Conservation (phyloP, 2,113 vertebrate species). For the Rhineura floridana region DNA sequence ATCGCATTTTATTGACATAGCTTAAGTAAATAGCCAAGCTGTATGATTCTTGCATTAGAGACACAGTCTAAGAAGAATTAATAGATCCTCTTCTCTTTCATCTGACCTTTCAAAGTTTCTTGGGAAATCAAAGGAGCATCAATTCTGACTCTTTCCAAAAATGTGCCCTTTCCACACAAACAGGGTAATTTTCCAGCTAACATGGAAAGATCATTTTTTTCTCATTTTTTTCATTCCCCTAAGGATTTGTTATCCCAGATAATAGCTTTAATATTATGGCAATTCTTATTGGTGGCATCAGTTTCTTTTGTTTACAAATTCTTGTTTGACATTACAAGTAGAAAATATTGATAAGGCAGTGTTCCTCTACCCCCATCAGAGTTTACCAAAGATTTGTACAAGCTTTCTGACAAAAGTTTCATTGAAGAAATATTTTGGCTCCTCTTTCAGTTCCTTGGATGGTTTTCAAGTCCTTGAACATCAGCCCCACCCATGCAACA, state of each 20-base stretch:
- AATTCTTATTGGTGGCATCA: not conserved
- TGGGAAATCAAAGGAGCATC: conserved; percentile 38
- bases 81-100: conserved; percentile 28
- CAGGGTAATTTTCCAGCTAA: conserved; percentile 1
- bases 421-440: not conserved
- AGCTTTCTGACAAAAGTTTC: not conserved
- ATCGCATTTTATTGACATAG: conserved; percentile 35
- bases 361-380: no score
- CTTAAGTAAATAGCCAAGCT: conserved; percentile 36
- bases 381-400: not conserved
- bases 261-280: not conserved
- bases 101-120: conserved; percentile 35
- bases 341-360: not conserved
- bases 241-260: not conserved
- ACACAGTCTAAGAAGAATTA: conserved; percentile 24
- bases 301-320: not conserved
- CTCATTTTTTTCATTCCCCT: not conserved
- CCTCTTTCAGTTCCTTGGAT: not conserved
- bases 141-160: conserved; percentile 28
- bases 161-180: conserved; percentile 21
- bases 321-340: not conserved
- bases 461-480: not conserved
- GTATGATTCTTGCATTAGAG: conserved; percentile 11
- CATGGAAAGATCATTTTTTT: not conserved
- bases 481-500: not conserved